Evolutionary conservation across 2,888 invertebrate species (phyloP), one percentile per base, ranked within the genome.

Genomic region (Pollenia labialis): DNA sequence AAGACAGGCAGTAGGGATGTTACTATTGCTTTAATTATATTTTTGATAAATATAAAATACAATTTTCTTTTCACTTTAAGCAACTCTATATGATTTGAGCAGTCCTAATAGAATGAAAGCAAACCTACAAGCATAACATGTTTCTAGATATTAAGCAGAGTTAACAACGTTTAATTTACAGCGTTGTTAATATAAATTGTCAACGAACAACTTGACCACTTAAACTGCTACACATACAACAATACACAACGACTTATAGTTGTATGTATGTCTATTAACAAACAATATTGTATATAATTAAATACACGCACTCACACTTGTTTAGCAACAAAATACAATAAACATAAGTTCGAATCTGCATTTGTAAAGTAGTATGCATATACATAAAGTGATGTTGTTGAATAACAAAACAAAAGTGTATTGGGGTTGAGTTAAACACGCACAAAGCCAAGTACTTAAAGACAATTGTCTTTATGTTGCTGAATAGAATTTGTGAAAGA

Each of bases 141-240:
- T 69, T 82, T 62, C 56, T 83, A 80, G 72, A 87, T 83, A 76
- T 87, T 87, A 83, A 83, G 86, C 72, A 54, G 60, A 85, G 79
- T 87, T 87, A 87, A 87, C 83, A 87, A 77, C 80, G 80, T 83
- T 87, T 87, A 87, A 87, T 83, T 87, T 83, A 83, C 85, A 83
- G 80, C 86, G 80, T 76, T 87, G 83, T 87, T 83, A 83, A 84
- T 87, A 86, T 88, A 84, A 87, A 88, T 85, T 88, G 87, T 85
- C 87, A 75, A 84, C 79, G 79, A 72, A 64, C 77, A 81, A 77
- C 76, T 75, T 83, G 82, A 86, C 86, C 82, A 83, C 54, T 80
- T 75, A 79, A 52, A 81, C 80, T 52, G 32, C 72, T n/a, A 4
- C 40, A 23, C 58, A 77, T 16, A 46, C 11, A 46, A 18, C 23